Evolutionary conservation across 2,113 vertebrate species (phyloP).

Genomic region (Bujurquina vittata): DNA sequence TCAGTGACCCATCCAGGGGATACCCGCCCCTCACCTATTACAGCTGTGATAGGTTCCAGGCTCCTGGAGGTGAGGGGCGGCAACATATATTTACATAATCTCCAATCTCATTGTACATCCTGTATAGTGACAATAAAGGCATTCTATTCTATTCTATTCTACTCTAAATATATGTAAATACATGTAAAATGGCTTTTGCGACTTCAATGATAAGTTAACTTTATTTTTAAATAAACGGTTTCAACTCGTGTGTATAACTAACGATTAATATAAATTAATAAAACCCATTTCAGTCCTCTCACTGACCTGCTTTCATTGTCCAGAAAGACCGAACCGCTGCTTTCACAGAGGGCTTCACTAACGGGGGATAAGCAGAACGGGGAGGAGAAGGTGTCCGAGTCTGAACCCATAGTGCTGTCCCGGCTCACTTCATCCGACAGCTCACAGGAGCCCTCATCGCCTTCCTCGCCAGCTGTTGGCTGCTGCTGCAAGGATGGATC

Average conservation of each 20-base stretch:
- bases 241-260: neutral
- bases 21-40: too few relatives aligned
- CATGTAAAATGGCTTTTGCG: too few relatives aligned
- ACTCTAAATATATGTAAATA: too few relatives aligned
- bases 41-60: too few relatives aligned
- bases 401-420: slow-evolving; percentile 93
- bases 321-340: slow-evolving; percentile 88
- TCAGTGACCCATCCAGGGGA: too few relatives aligned
- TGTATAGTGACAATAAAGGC: too few relatives aligned
- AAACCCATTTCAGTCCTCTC: neutral
- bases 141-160: too few relatives aligned
- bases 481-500: slow-evolving; percentile 63
- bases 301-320: slow-evolving; percentile 89
- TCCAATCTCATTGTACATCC: too few relatives aligned
- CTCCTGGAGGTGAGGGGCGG: too few relatives aligned
- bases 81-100: too few relatives aligned
- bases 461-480: slow-evolving; percentile 76
- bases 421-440: slow-evolving; percentile 92
- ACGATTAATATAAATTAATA: neutral
- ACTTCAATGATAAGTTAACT: too few relatives aligned
- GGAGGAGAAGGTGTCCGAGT: slow-evolving; percentile 95
- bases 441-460: slow-evolving; percentile 89
- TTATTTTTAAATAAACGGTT: neutral
- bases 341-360: slow-evolving; percentile 89
- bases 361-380: slow-evolving; percentile 96